Base-by-base conservation (phyloP, 2,888 invertebrate genomes). In the Drosophila imparisetae region DNA sequence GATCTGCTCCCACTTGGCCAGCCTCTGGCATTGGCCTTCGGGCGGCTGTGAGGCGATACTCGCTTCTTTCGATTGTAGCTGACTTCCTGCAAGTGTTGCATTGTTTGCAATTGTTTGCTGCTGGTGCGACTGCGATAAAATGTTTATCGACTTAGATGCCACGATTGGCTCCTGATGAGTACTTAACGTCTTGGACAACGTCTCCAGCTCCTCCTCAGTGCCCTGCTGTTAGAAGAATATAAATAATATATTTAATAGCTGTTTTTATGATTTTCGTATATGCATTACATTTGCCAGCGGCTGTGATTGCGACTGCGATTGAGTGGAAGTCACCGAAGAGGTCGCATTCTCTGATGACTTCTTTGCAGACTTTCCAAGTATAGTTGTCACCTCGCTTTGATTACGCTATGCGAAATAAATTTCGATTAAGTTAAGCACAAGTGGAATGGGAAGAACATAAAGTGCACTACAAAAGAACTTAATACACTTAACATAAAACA, bases 291-390 rank as follows among this genome's bases (percentile, higher is more conserved):
- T 36, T 30, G 29, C 13, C 3, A 18, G 36, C 18, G 29, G 4
- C 57, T 58, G 54, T 34, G 59, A 3, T 11, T 49, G 36, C 18
- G 42, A 5, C 32, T 53, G 42, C 2, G 52, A 24, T 34, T 69
- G 66, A 15, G 63, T 70, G 5, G 61, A 73, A 53, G 68, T 61
- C 34, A 72, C 30, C 42, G 73, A 55, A 24, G 54, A 66, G 1
- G 49, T 54, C 1, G 69, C 57, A 27, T 64, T 74, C 49, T 78
- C 79, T 27, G 69, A 30, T 11, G 42, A 29, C 21, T 58, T 67
- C 21, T 53, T 67, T 13, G 32, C 8, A 45, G 29, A 0, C 11
- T 73, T 58, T 49, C 68, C 85, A 13, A 65, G 42, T 11, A 66
- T 48, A 27, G 64, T 48, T 18, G 52, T 54, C 0, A 50, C 30